Evolutionary conservation across 2,888 invertebrate genomes (phyloP), one percentile per base, ranked within the genome.

Genomic region (Drosophila prolongata): DNA sequence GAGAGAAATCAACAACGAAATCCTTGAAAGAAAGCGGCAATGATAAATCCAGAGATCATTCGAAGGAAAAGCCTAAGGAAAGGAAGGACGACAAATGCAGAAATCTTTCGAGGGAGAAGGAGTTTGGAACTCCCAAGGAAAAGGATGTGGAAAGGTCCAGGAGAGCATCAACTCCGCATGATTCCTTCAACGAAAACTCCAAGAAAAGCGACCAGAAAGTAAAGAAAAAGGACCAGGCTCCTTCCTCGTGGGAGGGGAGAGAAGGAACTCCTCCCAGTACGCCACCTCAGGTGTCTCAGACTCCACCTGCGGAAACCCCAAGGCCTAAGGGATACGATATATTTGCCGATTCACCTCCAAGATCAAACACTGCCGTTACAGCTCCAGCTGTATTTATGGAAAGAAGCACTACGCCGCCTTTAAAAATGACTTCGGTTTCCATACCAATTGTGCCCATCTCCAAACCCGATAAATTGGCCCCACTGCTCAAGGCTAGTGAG

Each of bases 271-370:
- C 80, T 1, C 64, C 78, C 27, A 69, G 53, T 59, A 57, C 64
- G 27, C 52, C 64, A 6, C 46, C 56, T 8, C 27, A 42, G 38
- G 19, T 72, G 35, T 50, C 46, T 9, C 44, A 35, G n/a, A 44
- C 30, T 14, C 42, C 55, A 8, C 10, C 47, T 67, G 30, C 47
- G 5, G 57, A 47, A n/a, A 38, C 30, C 10, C 43, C 60, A 13
- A 49, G 59, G 27, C 14, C 24, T 5, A 76, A 80, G 40, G 54
- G 47, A 2, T 80, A 77, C 40, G 90, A 91, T 68, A 90, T 90
- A 75, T 91, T 90, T 59, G 90, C 90, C 24, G 90, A 89, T 53
- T 90, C 90, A 6, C 89, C 90, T 49, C 85, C 90, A 75, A 78
- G 82, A 85, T 61, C 71, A 75, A 76, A 57, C 38, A 65, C 79